Evolutionary conservation across 2,113 vertebrate species (phyloP).

Genomic region (cat (Felis catus)): F.catus_Fca126_mat1.0 CM031421.1:52011001-52011500

Average conservation of each 20-base stretch:
- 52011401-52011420: not conserved
- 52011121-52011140: conserved; percentile 60
- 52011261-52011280: not conserved
- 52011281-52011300: conserved; percentile 30
- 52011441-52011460: not conserved
- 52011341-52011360: not conserved
- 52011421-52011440: not conserved
- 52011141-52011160: conserved; percentile 62
- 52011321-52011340: not conserved
- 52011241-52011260: not conserved
- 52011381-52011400: not conserved
- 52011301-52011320: not conserved
- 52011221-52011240: conserved; percentile 55
- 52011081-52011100: conserved; percentile 58
- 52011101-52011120: conserved; percentile 58
- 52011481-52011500: no score
- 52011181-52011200: conserved; percentile 66
- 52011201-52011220: conserved; percentile 69
- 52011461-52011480: not conserved
- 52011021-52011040: conserved; percentile 42
- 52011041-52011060: conserved; percentile 53
- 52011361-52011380: not conserved
- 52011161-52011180: conserved; percentile 77
- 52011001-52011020: not conserved
- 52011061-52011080: conserved; percentile 57